Evolutionary conservation across 2,797 vertebrate species (phyloP), one percentile per base, ranked within the genome.

Genomic region (Fistularia commersonii): DNA sequence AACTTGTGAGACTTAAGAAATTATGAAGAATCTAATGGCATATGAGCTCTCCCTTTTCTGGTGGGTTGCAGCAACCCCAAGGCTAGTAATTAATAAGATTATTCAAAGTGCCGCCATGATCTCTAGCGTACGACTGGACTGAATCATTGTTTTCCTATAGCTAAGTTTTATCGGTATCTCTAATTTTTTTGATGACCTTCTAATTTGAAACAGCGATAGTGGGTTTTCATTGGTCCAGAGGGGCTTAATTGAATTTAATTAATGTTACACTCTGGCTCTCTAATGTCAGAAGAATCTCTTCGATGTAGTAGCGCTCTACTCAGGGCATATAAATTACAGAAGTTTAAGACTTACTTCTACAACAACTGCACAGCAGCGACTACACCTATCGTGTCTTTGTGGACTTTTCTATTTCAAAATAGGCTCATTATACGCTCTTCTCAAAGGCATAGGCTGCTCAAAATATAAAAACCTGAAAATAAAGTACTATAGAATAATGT

Each of bases 11-110:
- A 76, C 75, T 78, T 85, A 82, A 84, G 69, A 84, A 86, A 90
- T 89, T 87, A 83, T 80, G 78, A 82, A 83, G 74, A 81, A 79
- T 69, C 50, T 65, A 68, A 81, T 66, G 72, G 52, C 74, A 63
- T 68, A 60, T 55, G 64, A 69, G 76, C 63, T 64, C 73, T 45
- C 32, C 55, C 68, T 63, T 72, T 79, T 63, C 63, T 63, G 53
- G 34, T 3, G 63, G 54, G 43, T 76, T 62, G 57, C 64, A 54
- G 61, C 74, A 71, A 81, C 83, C 88, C 86, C 74, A 57, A 82
- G 88, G 85, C 85, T 85, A 83, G 83, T 90, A 87, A 90, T 91
- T 90, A 89, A 85, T 72, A 72, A 86, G 81, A 90, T 87, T 82
- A 87, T 89, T 88, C 85, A 84, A 82, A 87, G 78, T 71, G 67